Conservation (phyloP, 1,140 invertebrate species). For the Micrasema longulum region DNA sequence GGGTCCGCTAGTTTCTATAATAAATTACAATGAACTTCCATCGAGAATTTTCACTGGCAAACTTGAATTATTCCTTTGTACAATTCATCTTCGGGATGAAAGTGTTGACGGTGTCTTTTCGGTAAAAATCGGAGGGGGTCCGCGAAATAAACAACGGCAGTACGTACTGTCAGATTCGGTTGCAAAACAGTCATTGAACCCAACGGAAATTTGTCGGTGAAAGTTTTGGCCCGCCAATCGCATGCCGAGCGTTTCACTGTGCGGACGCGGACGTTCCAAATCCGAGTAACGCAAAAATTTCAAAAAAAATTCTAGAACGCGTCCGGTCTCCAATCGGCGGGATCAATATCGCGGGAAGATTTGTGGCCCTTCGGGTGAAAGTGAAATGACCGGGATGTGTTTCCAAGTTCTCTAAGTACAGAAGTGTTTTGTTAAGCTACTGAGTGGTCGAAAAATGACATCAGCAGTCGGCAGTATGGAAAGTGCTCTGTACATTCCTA, state of each 20-base stretch:
- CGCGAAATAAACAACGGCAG: conserved; percentile 7
- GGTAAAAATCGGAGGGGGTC: not conserved
- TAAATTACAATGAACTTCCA: too few species aligned
- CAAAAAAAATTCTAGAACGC: not conserved
- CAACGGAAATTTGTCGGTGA: conserved; percentile 32
- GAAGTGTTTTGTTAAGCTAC: conserved; percentile 1
- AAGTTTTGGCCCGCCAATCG: conserved; percentile 34
- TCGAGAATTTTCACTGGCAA: too few species aligned
- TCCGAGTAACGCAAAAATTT: not conserved
- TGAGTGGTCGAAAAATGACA: conserved; percentile 15
- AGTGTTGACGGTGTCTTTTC: too few species aligned
- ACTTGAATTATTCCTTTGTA: too few species aligned
- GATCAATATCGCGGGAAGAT: not conserved
- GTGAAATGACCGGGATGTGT: not conserved
- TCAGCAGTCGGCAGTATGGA: conserved; percentile 29
- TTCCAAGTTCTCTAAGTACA: not conserved
- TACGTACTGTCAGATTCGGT: not conserved
- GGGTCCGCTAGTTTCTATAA: too few species aligned
- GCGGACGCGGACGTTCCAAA: conserved; percentile 1
- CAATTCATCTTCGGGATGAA: too few species aligned
- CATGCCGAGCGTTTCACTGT: not conserved
- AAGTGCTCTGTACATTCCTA: conserved; percentile 24
- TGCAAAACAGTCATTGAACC: conserved; percentile 33
- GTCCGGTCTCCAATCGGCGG: not conserved
- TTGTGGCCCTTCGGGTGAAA: not conserved